Conservation (phyloP, 2,888 invertebrate species). For the Phyllotreta cruciferae region DNA sequence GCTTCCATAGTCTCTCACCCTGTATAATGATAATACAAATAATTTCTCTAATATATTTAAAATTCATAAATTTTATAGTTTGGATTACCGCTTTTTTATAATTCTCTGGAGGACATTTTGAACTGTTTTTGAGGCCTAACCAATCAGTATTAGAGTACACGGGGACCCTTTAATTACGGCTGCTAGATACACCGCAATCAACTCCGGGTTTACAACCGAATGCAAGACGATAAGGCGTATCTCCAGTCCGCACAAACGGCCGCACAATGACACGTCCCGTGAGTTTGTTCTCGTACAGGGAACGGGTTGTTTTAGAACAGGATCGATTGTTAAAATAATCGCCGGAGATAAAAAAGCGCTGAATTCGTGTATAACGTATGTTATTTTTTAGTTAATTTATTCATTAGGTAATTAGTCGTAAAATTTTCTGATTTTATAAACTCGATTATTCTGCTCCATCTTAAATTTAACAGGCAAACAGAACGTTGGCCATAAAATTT, state of each 20-base stretch:
- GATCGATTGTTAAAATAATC: background rate
- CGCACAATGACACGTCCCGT: background rate
- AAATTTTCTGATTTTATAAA: too few species aligned
- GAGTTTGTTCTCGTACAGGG: background rate
- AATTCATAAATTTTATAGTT: slow-evolving; percentile 2
- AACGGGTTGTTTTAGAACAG: too few species aligned
- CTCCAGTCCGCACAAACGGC: background rate
- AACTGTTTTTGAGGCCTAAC: background rate
- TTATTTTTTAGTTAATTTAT: too few species aligned
- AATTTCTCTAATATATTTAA: too few species aligned
- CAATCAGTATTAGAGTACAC: background rate
- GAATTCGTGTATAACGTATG: too few species aligned
- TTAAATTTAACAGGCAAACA: too few species aligned
- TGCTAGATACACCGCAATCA: slow-evolving; percentile 1
- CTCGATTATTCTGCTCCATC: too few species aligned
- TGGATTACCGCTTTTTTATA: background rate
- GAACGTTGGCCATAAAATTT: too few species aligned
- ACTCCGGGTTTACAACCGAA: slow-evolving; percentile 4
- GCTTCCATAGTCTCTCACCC: too few species aligned
- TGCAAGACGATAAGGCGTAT: slow-evolving; percentile 14
- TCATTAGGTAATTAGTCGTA: too few species aligned
- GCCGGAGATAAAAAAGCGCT: too few species aligned
- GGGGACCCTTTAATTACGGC: background rate
- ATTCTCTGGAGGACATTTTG: background rate
- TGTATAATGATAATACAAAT: too few species aligned